Conservation (phyloP, 1,140 invertebrate genomes). For the Asobara japonica region DNA sequence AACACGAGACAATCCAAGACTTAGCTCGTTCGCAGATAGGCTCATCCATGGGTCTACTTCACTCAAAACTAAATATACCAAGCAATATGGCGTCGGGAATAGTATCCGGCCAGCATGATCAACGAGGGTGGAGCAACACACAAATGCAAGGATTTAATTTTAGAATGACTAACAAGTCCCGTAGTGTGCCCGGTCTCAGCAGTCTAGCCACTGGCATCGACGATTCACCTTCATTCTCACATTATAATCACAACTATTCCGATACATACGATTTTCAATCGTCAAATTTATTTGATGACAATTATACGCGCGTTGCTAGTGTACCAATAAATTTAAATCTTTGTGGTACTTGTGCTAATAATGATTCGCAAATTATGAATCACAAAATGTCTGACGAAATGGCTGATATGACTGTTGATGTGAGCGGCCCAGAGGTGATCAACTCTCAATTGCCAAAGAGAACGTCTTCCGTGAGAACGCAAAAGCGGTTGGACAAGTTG, state of each 20-base stretch:
- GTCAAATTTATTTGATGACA: conserved; percentile 48
- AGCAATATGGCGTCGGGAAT: conserved; percentile 35
- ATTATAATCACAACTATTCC: conserved; percentile 27
- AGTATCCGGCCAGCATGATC: conserved; percentile 30
- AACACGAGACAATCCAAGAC: conserved; percentile 54
- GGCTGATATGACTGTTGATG: background rate
- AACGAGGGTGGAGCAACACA: conserved; percentile 56
- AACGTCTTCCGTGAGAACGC: conserved; percentile 46
- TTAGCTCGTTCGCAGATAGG: conserved; percentile 40
- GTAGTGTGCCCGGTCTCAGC: conserved; percentile 54
- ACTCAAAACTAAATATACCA: conserved; percentile 59
- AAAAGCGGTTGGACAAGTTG: conserved; percentile 27
- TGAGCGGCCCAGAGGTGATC: background rate
- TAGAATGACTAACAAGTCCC: conserved; percentile 65
- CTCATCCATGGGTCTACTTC: conserved; percentile 47
- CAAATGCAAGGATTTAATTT: conserved; percentile 61
- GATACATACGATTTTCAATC: conserved; percentile 33
- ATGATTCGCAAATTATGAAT: conserved; percentile 2
- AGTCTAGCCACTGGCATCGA: conserved; percentile 60
- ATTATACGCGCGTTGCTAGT: conserved; percentile 63
- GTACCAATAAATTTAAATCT: conserved; percentile 69
- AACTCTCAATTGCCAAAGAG: conserved; percentile 11
- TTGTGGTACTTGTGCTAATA: conserved; percentile 43
- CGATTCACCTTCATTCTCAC: conserved; percentile 38
- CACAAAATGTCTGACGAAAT: conserved; percentile 35